A percentile compares a stretch with the other conserved stretches of the same genome.
Evolutionary conservation across 2,797 vertebrate genomes (phyloP).

Genomic region (Emydoidea blandingii): DNA sequence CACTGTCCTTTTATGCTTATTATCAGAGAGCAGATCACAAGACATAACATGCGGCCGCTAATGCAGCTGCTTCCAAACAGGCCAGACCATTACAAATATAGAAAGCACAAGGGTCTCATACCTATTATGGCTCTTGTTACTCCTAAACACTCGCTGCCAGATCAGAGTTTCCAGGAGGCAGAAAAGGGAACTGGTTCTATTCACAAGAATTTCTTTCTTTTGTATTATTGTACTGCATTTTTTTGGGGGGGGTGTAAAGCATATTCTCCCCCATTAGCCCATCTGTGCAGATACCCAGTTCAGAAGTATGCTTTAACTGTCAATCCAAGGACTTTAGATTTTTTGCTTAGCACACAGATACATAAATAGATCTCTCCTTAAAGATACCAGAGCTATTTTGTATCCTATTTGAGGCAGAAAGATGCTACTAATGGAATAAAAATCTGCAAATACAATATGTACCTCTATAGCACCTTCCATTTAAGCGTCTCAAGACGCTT

Average conservation of each 20-base stretch:
- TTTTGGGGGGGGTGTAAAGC: background rate
- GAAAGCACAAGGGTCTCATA: slow-evolving; percentile 38
- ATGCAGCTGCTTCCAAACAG: slow-evolving; percentile 40
- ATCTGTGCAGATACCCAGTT: background rate
- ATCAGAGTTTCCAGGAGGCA: slow-evolving; percentile 12
- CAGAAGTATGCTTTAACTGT: background rate
- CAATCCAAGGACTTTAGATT: slow-evolving; percentile 9
- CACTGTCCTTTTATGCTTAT: background rate
- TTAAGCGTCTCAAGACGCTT: background rate
- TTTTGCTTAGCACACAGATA: slow-evolving; percentile 36
- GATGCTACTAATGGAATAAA: slow-evolving; percentile 42
- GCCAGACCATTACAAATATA: slow-evolving; percentile 14
- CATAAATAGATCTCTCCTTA: slow-evolving; percentile 16
- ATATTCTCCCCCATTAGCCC: background rate
- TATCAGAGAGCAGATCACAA: slow-evolving; percentile 18
- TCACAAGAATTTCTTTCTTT: slow-evolving; percentile 22
- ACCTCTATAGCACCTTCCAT: background rate
- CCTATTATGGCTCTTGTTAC: slow-evolving; percentile 62
- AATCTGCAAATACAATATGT: slow-evolving; percentile 8
- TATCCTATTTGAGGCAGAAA: slow-evolving; percentile 40
- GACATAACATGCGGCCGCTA: background rate
- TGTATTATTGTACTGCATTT: background rate
- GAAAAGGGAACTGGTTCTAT: background rate
- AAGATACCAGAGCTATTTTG: slow-evolving; percentile 1
- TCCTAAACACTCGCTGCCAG: slow-evolving; percentile 19